A percentile compares a stretch with the other conserved stretches of the same genome.
These are phyloP conservation scores for Lucifuga dentata DNA, from an alignment of 2,113 vertebrate species.

Conservation along the genomic window DNA sequence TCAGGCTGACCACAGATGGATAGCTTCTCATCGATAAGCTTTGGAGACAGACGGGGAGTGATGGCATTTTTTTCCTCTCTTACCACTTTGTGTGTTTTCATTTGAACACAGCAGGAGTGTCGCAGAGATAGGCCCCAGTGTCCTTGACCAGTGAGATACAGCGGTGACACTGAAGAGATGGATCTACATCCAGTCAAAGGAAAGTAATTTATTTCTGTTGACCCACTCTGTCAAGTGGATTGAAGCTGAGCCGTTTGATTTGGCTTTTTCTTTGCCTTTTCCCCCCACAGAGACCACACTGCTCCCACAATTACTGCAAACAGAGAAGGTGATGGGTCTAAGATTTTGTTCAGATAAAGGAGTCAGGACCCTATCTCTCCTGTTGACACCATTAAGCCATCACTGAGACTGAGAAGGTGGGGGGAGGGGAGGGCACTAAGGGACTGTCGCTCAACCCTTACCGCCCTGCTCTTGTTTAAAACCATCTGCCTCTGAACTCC, in stretches of 20 bases:
- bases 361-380: slow-evolving; percentile 76
- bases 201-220: slow-evolving; percentile 89
- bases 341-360: slow-evolving; percentile 76
- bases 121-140: slow-evolving; percentile 56
- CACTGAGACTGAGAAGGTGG: slow-evolving; percentile 60
- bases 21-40: slow-evolving; percentile 36
- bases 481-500: slow-evolving; percentile 63
- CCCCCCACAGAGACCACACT: slow-evolving; percentile 74
- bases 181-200: slow-evolving; percentile 82
- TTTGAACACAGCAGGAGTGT: slow-evolving; percentile 57
- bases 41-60: slow-evolving; percentile 16
- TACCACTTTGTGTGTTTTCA: slow-evolving; percentile 63
- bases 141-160: slow-evolving; percentile 70
- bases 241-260: slow-evolving; percentile 85
- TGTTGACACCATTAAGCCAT: slow-evolving; percentile 78
- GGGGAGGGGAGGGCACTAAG: slow-evolving; percentile 19
- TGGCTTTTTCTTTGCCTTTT: slow-evolving; percentile 77
- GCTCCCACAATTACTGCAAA: slow-evolving; percentile 84
- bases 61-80: slow-evolving; percentile 27
- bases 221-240: slow-evolving; percentile 86
- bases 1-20: slow-evolving; percentile 36
- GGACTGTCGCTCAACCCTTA: slow-evolving; percentile 67
- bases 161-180: slow-evolving; percentile 79
- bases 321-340: slow-evolving; percentile 83
- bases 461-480: slow-evolving; percentile 76